A percentile compares a stretch with the other conserved stretches of the same genome.
Conservation (phyloP, 2,113 vertebrate species). For the Poicephalus gulielmi region DNA sequence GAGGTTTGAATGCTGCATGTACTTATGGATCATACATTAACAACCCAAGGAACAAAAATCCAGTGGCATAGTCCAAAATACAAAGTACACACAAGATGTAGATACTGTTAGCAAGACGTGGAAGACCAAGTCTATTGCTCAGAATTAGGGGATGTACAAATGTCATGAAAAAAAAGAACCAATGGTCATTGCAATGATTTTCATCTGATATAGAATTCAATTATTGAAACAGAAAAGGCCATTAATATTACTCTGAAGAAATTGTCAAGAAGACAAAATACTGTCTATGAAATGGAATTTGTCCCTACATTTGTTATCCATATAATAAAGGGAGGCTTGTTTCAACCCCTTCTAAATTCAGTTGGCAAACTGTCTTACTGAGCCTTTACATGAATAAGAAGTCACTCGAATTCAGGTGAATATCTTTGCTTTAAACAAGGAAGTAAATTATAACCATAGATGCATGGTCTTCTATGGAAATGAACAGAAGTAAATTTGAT, state of each 20-base stretch:
- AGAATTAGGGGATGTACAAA: neutral
- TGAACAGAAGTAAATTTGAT: neutral
- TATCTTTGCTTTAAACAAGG: neutral
- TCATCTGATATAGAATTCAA: neutral
- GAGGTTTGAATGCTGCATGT: neutral
- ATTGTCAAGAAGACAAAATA: neutral
- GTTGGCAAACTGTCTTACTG: neutral
- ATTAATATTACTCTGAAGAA: neutral
- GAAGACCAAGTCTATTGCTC: neutral
- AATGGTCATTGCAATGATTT: neutral
- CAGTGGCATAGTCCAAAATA: neutral
- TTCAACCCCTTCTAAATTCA: neutral
- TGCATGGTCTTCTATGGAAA: neutral
- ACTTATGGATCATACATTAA: neutral
- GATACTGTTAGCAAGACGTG: neutral
- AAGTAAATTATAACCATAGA: neutral
- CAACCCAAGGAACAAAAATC: neutral
- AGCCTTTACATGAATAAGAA: neutral
- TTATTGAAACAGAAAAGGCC: neutral
- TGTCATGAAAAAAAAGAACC: neutral
- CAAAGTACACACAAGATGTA: neutral
- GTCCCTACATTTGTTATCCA: neutral
- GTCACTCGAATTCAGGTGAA: neutral
- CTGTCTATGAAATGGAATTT: neutral
- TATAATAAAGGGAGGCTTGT: neutral